phyloP scores from a whole-genome alignment of 2,888 invertebrate species.

The Lycia hirtaria region DNA sequence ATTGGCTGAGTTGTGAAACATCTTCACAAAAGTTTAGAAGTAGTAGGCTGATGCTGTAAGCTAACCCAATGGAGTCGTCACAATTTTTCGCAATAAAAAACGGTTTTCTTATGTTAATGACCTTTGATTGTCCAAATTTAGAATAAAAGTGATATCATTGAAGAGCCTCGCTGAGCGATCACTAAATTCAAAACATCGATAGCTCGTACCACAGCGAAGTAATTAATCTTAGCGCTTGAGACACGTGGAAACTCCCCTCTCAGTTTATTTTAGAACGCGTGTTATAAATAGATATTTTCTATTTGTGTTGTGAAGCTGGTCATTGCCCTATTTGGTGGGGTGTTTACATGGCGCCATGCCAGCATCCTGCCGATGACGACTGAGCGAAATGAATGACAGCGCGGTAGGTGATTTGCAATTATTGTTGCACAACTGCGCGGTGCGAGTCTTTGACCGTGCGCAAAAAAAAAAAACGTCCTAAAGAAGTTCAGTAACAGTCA shows the following conservation, averaged over 20 bases:
- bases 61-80: too few relatives aligned
- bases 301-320: constrained; percentile 76
- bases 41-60: too few relatives aligned
- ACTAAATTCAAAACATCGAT: constrained; percentile 19
- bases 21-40: too few relatives aligned
- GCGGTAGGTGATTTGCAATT: constrained; percentile 14
- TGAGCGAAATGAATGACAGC: constrained; percentile 32
- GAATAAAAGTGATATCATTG: not conserved
- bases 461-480: constrained; percentile 3
- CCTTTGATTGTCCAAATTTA: not conserved
- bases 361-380: constrained; percentile 55
- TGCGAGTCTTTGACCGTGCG: constrained; percentile 7
- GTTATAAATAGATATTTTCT: constrained; percentile 77
- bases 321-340: constrained; percentile 82
- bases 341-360: constrained; percentile 79
- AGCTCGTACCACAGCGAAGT: constrained; percentile 35
- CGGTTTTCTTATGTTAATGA: too few relatives aligned
- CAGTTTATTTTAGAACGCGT: constrained; percentile 70
- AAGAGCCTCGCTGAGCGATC: not conserved
- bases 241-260: constrained; percentile 73
- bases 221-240: constrained; percentile 68
- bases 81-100: not conserved
- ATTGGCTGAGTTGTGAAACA: too few relatives aligned
- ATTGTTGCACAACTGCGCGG: constrained; percentile 6
- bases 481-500: not conserved